phyloP scores from a whole-genome alignment of 2,113 vertebrate genomes.

The Paradoxurus hermaphroditus region DNA sequence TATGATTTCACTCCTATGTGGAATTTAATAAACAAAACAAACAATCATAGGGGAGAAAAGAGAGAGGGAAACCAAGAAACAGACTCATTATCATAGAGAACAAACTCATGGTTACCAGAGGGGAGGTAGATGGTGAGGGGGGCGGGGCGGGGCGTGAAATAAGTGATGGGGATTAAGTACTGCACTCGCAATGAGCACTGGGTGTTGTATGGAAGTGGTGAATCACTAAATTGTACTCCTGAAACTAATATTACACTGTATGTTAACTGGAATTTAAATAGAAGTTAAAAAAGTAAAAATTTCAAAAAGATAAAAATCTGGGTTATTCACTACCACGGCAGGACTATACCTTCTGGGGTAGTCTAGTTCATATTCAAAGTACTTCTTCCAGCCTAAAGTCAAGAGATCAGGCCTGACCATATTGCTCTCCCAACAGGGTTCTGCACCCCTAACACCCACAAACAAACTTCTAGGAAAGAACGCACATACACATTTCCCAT shows the following conservation, averaged over 20 bases:
- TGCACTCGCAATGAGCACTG: not conserved
- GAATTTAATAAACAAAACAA: not conserved
- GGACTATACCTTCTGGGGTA: not conserved
- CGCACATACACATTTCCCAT: not conserved
- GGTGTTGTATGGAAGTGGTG: not conserved
- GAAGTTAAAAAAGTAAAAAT: not conserved
- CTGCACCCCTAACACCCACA: not conserved
- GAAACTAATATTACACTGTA: not conserved
- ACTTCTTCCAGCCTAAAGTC: not conserved
- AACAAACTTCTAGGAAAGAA: not conserved
- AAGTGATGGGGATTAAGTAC: not conserved
- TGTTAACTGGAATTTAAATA: not conserved
- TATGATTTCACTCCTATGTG: not conserved
- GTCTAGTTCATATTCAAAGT: not conserved
- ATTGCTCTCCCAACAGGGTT: not conserved
- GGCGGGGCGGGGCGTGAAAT: not conserved
- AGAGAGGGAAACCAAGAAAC: not conserved
- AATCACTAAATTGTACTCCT: not conserved
- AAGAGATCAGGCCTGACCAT: not conserved
- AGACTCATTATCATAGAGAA: not conserved
- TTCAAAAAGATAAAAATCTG: not conserved
- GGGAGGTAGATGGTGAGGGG: not conserved
- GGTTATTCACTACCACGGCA: not conserved
- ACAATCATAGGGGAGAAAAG: not conserved
- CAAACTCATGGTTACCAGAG: not conserved